These are phyloP conservation scores for Calliopum simillimum DNA, from an alignment of 2,888 invertebrate genomes.

Conservation along the genomic window DNA sequence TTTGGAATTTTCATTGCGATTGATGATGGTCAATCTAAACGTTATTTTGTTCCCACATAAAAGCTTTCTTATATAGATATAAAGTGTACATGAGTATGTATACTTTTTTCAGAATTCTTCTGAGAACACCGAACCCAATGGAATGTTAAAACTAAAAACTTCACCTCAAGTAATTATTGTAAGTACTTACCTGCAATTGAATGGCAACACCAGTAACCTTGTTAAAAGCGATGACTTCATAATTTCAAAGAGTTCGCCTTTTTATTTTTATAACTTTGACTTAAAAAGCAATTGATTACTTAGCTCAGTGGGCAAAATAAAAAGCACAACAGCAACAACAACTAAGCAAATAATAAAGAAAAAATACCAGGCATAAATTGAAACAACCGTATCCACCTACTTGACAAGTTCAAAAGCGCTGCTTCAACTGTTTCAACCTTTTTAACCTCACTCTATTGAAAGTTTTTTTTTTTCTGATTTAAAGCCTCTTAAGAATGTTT, in stretches of 20 bases:
- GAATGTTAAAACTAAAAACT: too few relatives aligned
- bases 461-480: constrained; percentile 1
- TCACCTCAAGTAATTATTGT: too few relatives aligned
- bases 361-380: neutral
- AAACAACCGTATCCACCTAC: constrained; percentile 3
- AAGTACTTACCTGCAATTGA: too few relatives aligned
- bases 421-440: constrained; percentile 30
- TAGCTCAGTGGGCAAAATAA: neutral
- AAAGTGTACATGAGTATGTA: too few relatives aligned
- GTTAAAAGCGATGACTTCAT: neutral
- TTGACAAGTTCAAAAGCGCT: constrained; percentile 18
- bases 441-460: constrained; percentile 25
- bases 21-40: too few relatives aligned
- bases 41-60: too few relatives aligned
- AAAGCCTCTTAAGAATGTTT: neutral
- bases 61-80: too few relatives aligned
- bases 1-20: too few relatives aligned
- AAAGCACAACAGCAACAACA: constrained; percentile 4
- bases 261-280: neutral
- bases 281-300: neutral
- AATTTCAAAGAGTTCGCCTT: neutral
- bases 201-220: neutral
- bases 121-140: too few relatives aligned
- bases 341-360: neutral
- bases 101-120: too few relatives aligned